Base-by-base conservation (phyloP, 2,888 invertebrate species). In the Lepidocyrtoides sp. region DNA sequence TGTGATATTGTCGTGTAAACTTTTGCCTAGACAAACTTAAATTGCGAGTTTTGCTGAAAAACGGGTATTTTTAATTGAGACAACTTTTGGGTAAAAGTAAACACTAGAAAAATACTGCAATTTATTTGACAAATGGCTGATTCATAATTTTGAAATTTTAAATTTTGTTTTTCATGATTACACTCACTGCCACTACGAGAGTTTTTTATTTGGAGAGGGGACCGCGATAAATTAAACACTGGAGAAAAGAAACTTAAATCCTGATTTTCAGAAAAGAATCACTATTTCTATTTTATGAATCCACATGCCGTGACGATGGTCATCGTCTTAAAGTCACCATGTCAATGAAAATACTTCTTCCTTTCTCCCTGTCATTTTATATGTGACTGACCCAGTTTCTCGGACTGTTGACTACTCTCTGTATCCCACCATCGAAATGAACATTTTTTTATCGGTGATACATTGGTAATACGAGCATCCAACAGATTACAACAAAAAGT, bases 311-410 rank as follows among this genome's bases (percentile, higher is more conserved):
- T 29, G 4, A 12, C 12, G 54, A 87, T 44, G 44, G 72, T 72
- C 48, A 89, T 29, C 57, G 72, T 51, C 51, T 36, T 4, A 84
- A 20, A 48, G 92, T 88, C 91, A 91, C 90, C 91, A 88, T 91
- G 92, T 93, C 91, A 92, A 92, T 93, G 89, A 83, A 88, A 91
- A 83, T 44, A 81, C 60, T 54, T 91, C 86, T 92, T 77, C 92
- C 91, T 92, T 93, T 93, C 92, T 89, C 91, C 86, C 57, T 90
- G 72, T 85, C 91, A 91, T 92, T 85, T 89, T 91, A 92, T 91
- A 91, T 92, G 91, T 69, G 87, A 92, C 86, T 93, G 93, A 93
- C 93, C 93, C 91, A 93, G 91, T 93, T 92, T 88, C 75, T 69
- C 54, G 41, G 69, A 57, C 83, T 57, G 60, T 8, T 36, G 26